A percentile compares a stretch with the other conserved stretches of the same genome.
Conservation (phyloP, 1,140 invertebrate genomes). For the Apis laboriosa region DNA sequence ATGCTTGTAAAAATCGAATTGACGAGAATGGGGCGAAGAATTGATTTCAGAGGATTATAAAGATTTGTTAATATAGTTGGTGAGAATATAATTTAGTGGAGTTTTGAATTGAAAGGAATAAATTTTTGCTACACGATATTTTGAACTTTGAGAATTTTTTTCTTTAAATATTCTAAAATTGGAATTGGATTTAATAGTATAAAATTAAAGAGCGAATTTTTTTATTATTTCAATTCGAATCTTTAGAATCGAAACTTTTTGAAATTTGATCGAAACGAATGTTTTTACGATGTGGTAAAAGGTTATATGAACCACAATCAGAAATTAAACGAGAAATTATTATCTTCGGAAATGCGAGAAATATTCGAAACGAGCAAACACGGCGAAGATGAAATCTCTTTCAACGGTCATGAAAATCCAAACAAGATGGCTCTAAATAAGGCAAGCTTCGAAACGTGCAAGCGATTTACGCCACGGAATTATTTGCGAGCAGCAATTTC, state of each 20-base stretch:
- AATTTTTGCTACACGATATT: too few species aligned
- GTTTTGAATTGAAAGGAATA: too few species aligned
- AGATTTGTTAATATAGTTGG: too few species aligned
- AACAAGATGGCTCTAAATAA: constrained; percentile 30
- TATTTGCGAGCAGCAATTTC: constrained; percentile 41
- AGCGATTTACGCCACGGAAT: neutral
- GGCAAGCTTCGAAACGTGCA: constrained; percentile 1
- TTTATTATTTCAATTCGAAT: neutral
- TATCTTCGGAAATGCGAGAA: neutral
- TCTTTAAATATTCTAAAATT: too few species aligned
- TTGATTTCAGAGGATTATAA: too few species aligned
- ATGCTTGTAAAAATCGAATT: neutral
- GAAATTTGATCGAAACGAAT: neutral
- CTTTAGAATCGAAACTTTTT: neutral
- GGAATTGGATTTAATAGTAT: too few species aligned
- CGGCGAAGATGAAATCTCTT: constrained; percentile 29
- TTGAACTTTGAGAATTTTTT: too few species aligned
- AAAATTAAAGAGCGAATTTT: neutral
- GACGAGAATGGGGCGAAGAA: too few species aligned
- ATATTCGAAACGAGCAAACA: neutral
- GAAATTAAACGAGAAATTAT: neutral
- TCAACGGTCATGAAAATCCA: constrained; percentile 24
- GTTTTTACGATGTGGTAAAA: neutral
- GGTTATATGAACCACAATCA: neutral
- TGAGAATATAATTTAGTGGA: too few species aligned